phyloP scores from a whole-genome alignment of 2,113 vertebrate species.

The Spheniscus mendiculus region DNA sequence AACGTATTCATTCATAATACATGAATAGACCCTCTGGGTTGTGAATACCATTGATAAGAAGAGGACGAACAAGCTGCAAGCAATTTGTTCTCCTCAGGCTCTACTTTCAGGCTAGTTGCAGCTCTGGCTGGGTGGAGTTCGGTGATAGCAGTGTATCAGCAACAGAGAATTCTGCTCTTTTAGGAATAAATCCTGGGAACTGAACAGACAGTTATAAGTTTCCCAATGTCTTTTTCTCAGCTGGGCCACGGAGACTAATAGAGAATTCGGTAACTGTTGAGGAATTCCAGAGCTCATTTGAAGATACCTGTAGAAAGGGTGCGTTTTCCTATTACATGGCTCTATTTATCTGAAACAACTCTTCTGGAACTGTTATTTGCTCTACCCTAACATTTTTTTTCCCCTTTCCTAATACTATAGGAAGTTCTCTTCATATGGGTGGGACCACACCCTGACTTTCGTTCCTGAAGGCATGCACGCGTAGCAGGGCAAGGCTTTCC shows the following conservation, averaged over 20 bases:
- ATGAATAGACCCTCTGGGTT: conserved; percentile 69
- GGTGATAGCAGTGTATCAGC: not conserved
- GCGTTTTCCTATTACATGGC: not conserved
- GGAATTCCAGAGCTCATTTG: not conserved
- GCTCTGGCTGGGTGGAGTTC: conserved; percentile 65
- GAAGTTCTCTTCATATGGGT: conserved; percentile 42
- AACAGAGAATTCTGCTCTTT: not conserved
- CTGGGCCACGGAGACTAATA: not conserved
- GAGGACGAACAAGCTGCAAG: conserved; percentile 28
- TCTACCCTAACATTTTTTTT: not conserved
- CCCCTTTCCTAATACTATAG: not conserved
- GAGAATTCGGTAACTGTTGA: not conserved
- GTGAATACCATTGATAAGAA: conserved; percentile 59
- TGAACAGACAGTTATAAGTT: not conserved
- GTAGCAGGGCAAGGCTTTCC: not conserved
- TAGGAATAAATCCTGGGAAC: not conserved
- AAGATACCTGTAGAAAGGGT: not conserved
- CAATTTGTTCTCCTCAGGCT: conserved; percentile 46
- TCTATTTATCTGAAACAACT: not conserved
- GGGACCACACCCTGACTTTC: conserved; percentile 18
- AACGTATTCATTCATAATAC: conserved; percentile 77
- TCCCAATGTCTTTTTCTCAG: not conserved
- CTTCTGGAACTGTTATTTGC: not conserved
- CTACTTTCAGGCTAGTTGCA: conserved; percentile 10
- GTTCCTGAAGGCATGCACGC: not conserved